Percentiles rank a stretch among this genome's conserved stretches.
These are phyloP conservation scores for Crioceris asparagi DNA, from an alignment of 2,888 invertebrate species.

Conservation along the genomic window DNA sequence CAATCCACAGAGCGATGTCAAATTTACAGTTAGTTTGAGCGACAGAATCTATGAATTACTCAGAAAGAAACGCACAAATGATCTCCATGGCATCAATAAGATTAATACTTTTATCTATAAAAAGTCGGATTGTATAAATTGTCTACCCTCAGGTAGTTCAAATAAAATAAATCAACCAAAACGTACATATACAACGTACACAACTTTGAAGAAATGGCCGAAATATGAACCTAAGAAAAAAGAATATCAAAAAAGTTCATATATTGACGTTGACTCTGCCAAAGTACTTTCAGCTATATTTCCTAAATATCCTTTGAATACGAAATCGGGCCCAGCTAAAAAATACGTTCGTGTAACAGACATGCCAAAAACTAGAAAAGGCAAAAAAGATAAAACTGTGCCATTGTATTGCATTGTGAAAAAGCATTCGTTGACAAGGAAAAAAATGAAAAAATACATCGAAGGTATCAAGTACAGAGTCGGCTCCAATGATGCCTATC, in stretches of 20 bases:
- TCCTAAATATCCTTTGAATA: too few species aligned
- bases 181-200: too few species aligned
- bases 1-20: conserved; percentile 1
- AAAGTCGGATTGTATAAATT: conserved; percentile 7
- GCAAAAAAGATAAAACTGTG: conserved; percentile 1
- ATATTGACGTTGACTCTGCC: too few species aligned
- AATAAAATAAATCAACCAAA: conserved; percentile 4
- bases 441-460: background rate
- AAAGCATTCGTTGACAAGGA: conserved; percentile 6
- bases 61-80: too few species aligned
- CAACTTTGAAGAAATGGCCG: too few species aligned
- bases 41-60: conserved; percentile 1
- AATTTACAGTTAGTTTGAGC: conserved; percentile 9
- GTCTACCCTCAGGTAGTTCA: conserved; percentile 2
- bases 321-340: too few species aligned
- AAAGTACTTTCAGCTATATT: too few species aligned
- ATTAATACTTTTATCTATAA: conserved; percentile 11
- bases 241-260: too few species aligned
- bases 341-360: too few species aligned
- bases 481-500: conserved; percentile 7
- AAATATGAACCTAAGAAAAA: too few species aligned
- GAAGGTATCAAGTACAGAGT: conserved; percentile 6
- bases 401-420: conserved; percentile 5
- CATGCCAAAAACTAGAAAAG: too few species aligned
- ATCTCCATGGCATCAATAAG: conserved; percentile 12